These are phyloP conservation scores for Hypomesus transpacificus DNA, from an alignment of 2,113 vertebrate species.

Conservation along the genomic window DNA sequence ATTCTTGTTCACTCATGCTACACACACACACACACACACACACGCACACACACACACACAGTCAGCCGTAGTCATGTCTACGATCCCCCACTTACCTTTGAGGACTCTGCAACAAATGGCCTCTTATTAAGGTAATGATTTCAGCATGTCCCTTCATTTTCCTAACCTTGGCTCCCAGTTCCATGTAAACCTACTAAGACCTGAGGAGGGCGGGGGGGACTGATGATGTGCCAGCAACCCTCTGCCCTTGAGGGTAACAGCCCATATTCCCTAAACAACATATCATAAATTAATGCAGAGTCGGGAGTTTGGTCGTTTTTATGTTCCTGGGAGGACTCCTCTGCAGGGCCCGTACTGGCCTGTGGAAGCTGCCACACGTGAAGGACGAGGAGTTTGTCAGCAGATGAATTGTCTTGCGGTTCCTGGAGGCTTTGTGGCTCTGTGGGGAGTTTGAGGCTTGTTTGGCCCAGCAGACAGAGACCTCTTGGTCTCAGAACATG, in stretches of 20 bases:
- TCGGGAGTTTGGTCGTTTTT: constrained; percentile 21
- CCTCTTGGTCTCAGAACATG: no score
- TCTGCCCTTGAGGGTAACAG: constrained; percentile 2
- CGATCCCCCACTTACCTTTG: constrained; percentile 12
- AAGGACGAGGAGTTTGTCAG: constrained; percentile 14
- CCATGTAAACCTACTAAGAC: constrained; percentile 3
- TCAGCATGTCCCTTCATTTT: constrained; percentile 34
- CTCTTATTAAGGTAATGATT: constrained; percentile 36
- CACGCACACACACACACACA: background rate
- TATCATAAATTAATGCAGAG: constrained; percentile 29
- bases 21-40: constrained; percentile 1
- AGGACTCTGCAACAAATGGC: constrained; percentile 34
- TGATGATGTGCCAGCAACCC: constrained; percentile 8
- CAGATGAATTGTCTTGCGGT: background rate
- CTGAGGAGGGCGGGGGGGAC: background rate
- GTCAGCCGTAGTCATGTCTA: constrained; percentile 7
- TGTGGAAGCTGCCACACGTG: constrained; percentile 2
- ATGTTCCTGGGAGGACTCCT: constrained; percentile 14
- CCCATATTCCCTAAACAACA: constrained; percentile 12
- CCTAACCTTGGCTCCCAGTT: constrained; percentile 24
- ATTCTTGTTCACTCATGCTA: background rate
- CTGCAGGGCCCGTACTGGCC: background rate
- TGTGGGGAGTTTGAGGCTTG: no score
- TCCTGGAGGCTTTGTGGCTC: background rate
- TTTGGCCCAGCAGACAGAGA: no score